Percentiles rank a stretch among this genome's conserved stretches.
phyloP scores from a whole-genome alignment of 2,888 invertebrate genomes.

The Auanema freiburgensis region DNA sequence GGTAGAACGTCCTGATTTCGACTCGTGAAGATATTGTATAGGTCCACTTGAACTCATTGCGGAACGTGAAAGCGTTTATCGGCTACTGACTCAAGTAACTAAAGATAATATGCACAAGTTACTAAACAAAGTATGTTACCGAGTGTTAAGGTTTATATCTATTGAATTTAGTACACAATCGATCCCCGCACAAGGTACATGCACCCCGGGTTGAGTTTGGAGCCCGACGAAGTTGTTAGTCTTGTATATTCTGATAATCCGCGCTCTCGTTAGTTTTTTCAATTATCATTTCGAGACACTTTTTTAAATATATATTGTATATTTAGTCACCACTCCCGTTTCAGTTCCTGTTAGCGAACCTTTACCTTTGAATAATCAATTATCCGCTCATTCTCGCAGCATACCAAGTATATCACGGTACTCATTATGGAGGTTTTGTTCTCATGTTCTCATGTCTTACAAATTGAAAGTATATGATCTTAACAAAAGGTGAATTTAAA shows the following conservation, averaged over 20 bases:
- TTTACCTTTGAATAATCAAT: slow-evolving; percentile 6
- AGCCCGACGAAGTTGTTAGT: slow-evolving; percentile 30
- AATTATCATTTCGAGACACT: too few species aligned
- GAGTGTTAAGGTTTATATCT: neutral
- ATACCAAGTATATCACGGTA: slow-evolving; percentile 4
- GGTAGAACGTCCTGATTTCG: slow-evolving; percentile 71
- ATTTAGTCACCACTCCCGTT: neutral
- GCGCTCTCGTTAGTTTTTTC: slow-evolving; percentile 1
- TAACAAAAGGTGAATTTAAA: slow-evolving; percentile 70
- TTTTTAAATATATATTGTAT: too few species aligned
- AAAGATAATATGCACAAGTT: slow-evolving; percentile 79
- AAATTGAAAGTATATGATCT: slow-evolving; percentile 72
- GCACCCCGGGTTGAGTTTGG: slow-evolving; percentile 20
- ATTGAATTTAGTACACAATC: slow-evolving; percentile 62
- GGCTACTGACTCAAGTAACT: slow-evolving; percentile 87
- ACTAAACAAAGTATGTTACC: slow-evolving; percentile 23
- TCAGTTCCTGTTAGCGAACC: slow-evolving; percentile 13
- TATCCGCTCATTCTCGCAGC: neutral
- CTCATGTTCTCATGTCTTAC: slow-evolving; percentile 74
- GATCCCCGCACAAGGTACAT: slow-evolving; percentile 72
- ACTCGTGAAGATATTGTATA: too few species aligned
- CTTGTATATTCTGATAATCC: slow-evolving; percentile 24
- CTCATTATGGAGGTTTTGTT: slow-evolving; percentile 72
- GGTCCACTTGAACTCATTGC: slow-evolving; percentile 74
- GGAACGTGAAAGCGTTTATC: slow-evolving; percentile 90